Evolutionary conservation across 1,140 invertebrate genomes (phyloP).

Genomic region (Semibalanus balanoides): DNA sequence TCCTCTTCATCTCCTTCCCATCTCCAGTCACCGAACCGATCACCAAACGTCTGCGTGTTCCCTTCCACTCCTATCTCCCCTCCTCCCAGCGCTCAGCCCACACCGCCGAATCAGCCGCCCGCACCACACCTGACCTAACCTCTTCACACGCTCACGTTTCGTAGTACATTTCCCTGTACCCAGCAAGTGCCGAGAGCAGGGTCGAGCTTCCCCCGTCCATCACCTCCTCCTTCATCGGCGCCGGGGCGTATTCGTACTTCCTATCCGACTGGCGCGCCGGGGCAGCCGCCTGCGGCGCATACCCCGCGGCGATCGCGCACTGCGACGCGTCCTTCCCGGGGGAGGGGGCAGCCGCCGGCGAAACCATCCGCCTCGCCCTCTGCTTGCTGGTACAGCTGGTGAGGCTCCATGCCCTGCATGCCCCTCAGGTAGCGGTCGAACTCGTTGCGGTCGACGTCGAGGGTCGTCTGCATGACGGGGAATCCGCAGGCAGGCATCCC

Average conservation of each 20-base stretch:
- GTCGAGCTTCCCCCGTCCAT: constrained; percentile 18
- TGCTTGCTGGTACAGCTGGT: constrained; percentile 19
- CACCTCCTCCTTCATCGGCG: neutral
- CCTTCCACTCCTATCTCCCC: neutral
- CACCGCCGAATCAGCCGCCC: too few species aligned
- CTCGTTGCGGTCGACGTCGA: constrained; percentile 22
- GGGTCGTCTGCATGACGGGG: neutral
- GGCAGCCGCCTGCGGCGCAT: neutral
- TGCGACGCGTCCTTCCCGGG: too few species aligned
- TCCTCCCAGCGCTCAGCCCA: too few species aligned
- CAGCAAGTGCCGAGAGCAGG: constrained; percentile 20
- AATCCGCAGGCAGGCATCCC: neutral
- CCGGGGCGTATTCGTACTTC: neutral
- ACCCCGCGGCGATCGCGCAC: neutral
- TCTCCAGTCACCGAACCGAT: neutral
- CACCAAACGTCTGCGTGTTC: too few species aligned
- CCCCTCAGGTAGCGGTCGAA: constrained; percentile 24
- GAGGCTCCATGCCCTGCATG: constrained; percentile 18
- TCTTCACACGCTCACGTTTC: constrained; percentile 6
- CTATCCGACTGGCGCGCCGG: neutral
- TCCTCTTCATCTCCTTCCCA: neutral
- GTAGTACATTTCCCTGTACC: constrained; percentile 19
- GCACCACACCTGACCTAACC: too few species aligned
- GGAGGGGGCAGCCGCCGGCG: too few species aligned
- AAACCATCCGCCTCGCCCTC: constrained; percentile 17